A percentile compares a stretch with the other conserved stretches of the same genome.
Evolutionary conservation across 2,797 vertebrate genomes (phyloP).

Genomic region (Catostomus latipinnis): DNA sequence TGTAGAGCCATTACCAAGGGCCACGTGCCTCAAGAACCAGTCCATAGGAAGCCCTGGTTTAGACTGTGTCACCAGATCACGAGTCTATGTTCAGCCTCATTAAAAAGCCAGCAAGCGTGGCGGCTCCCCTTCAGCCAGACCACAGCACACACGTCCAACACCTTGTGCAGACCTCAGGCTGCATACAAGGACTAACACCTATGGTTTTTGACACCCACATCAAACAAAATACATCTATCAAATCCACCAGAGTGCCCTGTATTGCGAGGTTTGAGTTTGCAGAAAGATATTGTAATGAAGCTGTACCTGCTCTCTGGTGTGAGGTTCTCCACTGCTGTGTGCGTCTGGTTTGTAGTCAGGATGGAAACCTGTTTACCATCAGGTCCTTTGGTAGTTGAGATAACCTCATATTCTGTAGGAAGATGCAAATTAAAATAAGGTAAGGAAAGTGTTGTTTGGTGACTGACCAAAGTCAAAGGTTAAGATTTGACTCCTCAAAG

Average conservation of each 20-base stretch:
- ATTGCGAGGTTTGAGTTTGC: neutral
- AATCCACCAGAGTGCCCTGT: neutral
- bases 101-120: slow-evolving; percentile 45
- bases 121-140: slow-evolving; percentile 27
- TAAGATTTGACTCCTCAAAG: neutral
- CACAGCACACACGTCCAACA: neutral
- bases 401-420: slow-evolving; percentile 89
- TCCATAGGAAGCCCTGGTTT: slow-evolving; percentile 57
- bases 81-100: slow-evolving; percentile 52
- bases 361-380: slow-evolving; percentile 87
- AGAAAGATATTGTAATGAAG: neutral
- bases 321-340: slow-evolving; percentile 93
- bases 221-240: slow-evolving; percentile 31
- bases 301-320: slow-evolving; percentile 91
- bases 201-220: slow-evolving; percentile 8
- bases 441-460: neutral
- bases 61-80: slow-evolving; percentile 54
- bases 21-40: slow-evolving; percentile 38
- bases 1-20: slow-evolving; percentile 44
- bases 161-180: slow-evolving; percentile 24
- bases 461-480: neutral
- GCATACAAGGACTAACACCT: slow-evolving; percentile 16
- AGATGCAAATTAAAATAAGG: neutral
- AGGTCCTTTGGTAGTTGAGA: slow-evolving; percentile 88
- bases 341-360: slow-evolving; percentile 91